These are phyloP conservation scores for Araneus ventricosus DNA, from an alignment of 1,140 invertebrate species.

Conservation along the genomic window DNA sequence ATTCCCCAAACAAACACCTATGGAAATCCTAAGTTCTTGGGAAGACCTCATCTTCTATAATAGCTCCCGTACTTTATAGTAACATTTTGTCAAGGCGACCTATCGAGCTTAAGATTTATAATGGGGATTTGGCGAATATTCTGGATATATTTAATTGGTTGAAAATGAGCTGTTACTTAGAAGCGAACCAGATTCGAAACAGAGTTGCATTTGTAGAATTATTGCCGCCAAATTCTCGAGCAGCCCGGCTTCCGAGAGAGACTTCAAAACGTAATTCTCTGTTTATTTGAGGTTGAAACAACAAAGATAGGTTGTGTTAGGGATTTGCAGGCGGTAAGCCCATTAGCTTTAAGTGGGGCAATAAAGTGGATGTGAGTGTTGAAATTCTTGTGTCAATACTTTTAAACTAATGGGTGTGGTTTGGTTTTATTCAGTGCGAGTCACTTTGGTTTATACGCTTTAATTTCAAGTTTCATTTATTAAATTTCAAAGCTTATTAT, in stretches of 20 bases:
- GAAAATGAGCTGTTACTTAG: constrained; percentile 57
- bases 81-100: not conserved
- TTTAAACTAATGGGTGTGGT: too few species aligned
- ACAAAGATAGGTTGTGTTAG: too few species aligned
- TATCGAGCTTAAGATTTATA: constrained; percentile 30
- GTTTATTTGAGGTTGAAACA: too few species aligned
- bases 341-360: too few species aligned
- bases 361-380: too few species aligned
- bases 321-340: too few species aligned
- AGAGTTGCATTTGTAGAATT: constrained; percentile 42
- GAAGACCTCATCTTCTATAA: not conserved
- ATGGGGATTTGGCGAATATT: constrained; percentile 27
- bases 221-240: not conserved
- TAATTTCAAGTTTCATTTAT: too few species aligned
- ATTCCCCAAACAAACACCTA: not conserved
- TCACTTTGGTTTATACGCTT: too few species aligned
- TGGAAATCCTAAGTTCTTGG: not conserved
- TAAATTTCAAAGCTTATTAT: too few species aligned
- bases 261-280: not conserved
- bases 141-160: constrained; percentile 34
- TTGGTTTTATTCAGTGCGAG: too few species aligned
- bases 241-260: too few species aligned
- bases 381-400: too few species aligned
- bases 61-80: constrained; percentile 13
- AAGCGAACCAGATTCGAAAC: not conserved